Conservation (phyloP, 2,797 vertebrate species). For the Odontamblyopus rebecca region DNA sequence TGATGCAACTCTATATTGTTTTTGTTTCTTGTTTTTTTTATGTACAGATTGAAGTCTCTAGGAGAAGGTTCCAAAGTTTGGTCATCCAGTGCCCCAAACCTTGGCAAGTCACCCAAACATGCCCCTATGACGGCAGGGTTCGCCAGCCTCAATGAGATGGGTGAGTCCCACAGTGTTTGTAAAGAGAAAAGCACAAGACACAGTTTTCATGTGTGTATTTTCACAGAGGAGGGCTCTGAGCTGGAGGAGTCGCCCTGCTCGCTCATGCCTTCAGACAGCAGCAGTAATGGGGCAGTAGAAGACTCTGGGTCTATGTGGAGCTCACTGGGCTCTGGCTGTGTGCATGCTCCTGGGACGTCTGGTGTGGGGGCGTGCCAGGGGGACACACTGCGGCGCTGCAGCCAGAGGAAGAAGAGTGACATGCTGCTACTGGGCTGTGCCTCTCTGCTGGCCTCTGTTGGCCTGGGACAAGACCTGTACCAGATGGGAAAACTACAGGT, state of each 20-base stretch:
- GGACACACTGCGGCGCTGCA: constrained; percentile 64
- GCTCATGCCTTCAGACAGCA: constrained; percentile 65
- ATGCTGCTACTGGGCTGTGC: constrained; percentile 82
- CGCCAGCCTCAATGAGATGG: constrained; percentile 91
- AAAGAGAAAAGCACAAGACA: neutral
- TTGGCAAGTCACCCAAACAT: constrained; percentile 91
- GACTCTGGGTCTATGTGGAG: constrained; percentile 69
- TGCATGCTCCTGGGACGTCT: constrained; percentile 15
- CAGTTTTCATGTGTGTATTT: neutral
- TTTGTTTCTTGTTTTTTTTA: neutral
- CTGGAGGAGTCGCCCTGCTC: constrained; percentile 76
- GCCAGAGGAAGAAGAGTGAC: constrained; percentile 81
- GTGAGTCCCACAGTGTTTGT: constrained; percentile 69
- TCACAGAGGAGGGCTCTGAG: constrained; percentile 83
- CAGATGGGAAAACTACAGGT: constrained; percentile 80
- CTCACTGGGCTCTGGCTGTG: constrained; percentile 45
- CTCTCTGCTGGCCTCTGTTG: constrained; percentile 85
- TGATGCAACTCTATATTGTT: neutral
- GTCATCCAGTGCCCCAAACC: constrained; percentile 91
- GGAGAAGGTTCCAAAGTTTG: constrained; percentile 87
- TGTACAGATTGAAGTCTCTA: constrained; percentile 83
- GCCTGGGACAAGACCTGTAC: constrained; percentile 81
- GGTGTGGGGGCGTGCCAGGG: constrained; percentile 30
- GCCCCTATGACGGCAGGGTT: constrained; percentile 84
- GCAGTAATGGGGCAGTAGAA: constrained; percentile 74